A percentile compares a stretch with the other conserved stretches of the same genome.
Evolutionary conservation across 2,113 vertebrate genomes (phyloP).

Genomic region (Deroptyus accipitrinus): DNA sequence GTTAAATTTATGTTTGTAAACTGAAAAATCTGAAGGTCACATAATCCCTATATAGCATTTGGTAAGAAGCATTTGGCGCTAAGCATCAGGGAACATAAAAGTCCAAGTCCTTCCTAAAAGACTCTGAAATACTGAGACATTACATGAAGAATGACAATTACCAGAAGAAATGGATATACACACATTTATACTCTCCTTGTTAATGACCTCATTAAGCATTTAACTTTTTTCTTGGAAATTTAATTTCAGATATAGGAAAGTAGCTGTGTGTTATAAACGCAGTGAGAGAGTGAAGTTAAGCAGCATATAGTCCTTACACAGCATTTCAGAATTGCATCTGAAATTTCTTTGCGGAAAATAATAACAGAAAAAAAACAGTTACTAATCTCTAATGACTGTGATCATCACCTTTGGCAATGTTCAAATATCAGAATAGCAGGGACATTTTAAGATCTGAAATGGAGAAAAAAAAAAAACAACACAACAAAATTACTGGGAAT

Average conservation of each 20-base stretch:
- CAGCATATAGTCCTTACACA: not conserved
- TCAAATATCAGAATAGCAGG: not conserved
- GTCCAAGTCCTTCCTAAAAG: not conserved
- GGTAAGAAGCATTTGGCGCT: not conserved
- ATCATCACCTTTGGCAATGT: not conserved
- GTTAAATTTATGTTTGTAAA: not conserved
- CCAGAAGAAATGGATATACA: not conserved
- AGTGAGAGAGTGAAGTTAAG: not conserved
- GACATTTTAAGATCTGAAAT: not conserved
- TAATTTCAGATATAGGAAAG: not conserved
- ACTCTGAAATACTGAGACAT: not conserved
- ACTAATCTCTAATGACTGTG: not conserved
- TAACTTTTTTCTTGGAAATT: not conserved
- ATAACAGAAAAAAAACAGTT: not conserved
- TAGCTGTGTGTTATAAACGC: not conserved
- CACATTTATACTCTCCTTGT: not conserved
- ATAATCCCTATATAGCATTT: not conserved
- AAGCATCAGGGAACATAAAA: not conserved
- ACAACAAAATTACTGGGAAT: not conserved
- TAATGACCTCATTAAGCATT: not conserved
- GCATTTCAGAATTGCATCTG: not conserved
- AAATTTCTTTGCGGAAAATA: not conserved
- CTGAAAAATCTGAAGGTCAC: not conserved
- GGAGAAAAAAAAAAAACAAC: not conserved
- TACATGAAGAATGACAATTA: not conserved